phyloP scores from a whole-genome alignment of 2,797 vertebrate species.

The Vireo griseus region DNA sequence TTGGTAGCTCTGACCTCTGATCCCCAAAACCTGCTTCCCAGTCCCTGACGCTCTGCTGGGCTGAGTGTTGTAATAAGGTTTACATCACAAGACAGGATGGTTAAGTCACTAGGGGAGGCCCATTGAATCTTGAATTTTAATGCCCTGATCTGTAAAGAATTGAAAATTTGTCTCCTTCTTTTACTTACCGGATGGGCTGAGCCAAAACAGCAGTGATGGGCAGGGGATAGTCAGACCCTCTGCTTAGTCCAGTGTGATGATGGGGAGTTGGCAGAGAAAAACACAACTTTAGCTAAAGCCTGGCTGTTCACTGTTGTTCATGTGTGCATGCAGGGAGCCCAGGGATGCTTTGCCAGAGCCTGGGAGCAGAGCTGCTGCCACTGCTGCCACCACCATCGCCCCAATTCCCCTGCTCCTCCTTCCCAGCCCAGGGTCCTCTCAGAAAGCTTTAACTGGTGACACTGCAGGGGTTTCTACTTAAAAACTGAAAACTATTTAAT shows the following conservation, averaged over 20 bases:
- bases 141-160: background rate
- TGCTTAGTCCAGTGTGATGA: background rate
- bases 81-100: background rate
- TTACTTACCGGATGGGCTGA: background rate
- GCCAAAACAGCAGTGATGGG: background rate
- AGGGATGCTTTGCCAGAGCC: background rate
- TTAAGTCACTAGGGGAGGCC: background rate
- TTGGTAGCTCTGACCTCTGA: background rate
- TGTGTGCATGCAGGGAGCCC: background rate
- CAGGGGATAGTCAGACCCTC: background rate
- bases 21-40: background rate
- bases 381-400: background rate
- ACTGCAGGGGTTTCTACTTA: background rate
- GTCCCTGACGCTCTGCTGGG: background rate
- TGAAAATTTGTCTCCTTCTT: background rate
- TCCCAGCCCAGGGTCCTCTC: background rate
- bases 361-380: accelerated
- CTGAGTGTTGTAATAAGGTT: background rate
- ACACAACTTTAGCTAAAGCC: background rate
- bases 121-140: background rate
- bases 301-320: background rate
- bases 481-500: background rate
- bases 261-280: background rate
- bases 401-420: background rate
- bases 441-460: background rate